Percentiles rank a stretch among this genome's conserved stretches.
Evolutionary conservation across 2,113 vertebrate genomes (phyloP).

Genomic region (Heterocephalus glaber): DNA sequence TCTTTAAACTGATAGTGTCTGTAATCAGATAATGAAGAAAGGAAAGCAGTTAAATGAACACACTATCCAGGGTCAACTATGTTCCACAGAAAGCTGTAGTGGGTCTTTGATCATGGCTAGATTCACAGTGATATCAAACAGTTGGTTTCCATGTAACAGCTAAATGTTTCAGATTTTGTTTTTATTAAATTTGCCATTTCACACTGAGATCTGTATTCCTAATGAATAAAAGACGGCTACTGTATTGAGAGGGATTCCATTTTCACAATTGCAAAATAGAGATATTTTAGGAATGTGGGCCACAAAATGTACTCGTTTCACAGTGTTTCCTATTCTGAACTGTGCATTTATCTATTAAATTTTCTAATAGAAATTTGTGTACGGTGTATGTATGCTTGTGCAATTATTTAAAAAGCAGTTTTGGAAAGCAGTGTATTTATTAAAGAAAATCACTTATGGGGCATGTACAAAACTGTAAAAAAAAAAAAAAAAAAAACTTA

Average conservation of each 20-base stretch:
- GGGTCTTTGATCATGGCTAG: constrained; percentile 89
- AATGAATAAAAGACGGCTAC: constrained; percentile 86
- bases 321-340: constrained; percentile 88
- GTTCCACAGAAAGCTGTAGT: constrained; percentile 85
- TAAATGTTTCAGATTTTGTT: constrained; percentile 89
- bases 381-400: constrained; percentile 93
- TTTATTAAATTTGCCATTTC: constrained; percentile 90
- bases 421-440: constrained; percentile 93
- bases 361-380: constrained; percentile 93
- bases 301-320: constrained; percentile 87
- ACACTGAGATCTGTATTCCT: constrained; percentile 88
- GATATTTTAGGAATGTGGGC: constrained; percentile 84
- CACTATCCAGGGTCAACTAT: constrained; percentile 84
- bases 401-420: constrained; percentile 89
- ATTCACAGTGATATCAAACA: constrained; percentile 88
- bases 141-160: constrained; percentile 87
- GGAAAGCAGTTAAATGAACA: constrained; percentile 85
- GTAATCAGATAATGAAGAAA: constrained; percentile 87
- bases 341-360: constrained; percentile 91
- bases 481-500: constrained; percentile 66
- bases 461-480: constrained; percentile 92
- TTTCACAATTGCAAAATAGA: constrained; percentile 84
- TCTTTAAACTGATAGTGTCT: constrained; percentile 84
- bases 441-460: constrained; percentile 89
- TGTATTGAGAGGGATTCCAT: constrained; percentile 83